A percentile compares a stretch with the other conserved stretches of the same genome.
Conservation (phyloP, 2,797 vertebrate species). For the Clarias laeviceps region DNA sequence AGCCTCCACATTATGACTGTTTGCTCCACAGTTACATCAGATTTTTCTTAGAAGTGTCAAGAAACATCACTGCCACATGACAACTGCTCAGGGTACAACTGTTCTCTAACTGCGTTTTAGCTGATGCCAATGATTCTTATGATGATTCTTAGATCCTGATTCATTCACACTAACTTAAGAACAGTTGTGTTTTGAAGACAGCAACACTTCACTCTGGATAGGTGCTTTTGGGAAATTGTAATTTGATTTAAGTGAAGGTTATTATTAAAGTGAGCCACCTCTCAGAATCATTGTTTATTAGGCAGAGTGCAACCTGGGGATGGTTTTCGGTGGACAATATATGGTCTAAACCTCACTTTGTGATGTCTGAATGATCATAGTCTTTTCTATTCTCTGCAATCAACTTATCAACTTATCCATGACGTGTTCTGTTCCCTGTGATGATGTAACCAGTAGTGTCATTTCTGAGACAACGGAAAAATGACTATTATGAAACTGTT, state of each 20-base stretch:
- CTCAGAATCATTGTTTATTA: not conserved
- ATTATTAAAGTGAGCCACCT: not conserved
- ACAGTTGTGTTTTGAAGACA: not conserved
- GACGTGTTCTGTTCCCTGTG: not conserved
- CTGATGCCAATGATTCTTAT: too few relatives aligned
- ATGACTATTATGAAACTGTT: not conserved
- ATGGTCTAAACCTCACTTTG: not conserved
- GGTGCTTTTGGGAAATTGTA: not conserved
- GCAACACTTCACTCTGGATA: not conserved
- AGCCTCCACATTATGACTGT: too few relatives aligned
- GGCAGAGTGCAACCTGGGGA: not conserved
- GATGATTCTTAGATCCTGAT: not conserved
- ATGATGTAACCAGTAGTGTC: not conserved
- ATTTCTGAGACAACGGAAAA: slow-evolving; percentile 8
- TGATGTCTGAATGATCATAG: not conserved
- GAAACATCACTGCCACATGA: not conserved
- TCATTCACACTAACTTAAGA: not conserved
- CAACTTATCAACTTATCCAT: not conserved
- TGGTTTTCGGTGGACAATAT: not conserved
- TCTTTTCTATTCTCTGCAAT: not conserved
- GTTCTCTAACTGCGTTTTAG: not conserved
- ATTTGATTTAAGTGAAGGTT: not conserved
- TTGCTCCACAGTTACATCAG: not conserved
- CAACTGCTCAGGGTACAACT: not conserved
- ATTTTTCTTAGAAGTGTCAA: not conserved